A percentile compares a stretch with the other conserved stretches of the same genome.
These are phyloP conservation scores for Plagiodera versicolora DNA, from an alignment of 2,888 invertebrate genomes.

Conservation along the genomic window DNA sequence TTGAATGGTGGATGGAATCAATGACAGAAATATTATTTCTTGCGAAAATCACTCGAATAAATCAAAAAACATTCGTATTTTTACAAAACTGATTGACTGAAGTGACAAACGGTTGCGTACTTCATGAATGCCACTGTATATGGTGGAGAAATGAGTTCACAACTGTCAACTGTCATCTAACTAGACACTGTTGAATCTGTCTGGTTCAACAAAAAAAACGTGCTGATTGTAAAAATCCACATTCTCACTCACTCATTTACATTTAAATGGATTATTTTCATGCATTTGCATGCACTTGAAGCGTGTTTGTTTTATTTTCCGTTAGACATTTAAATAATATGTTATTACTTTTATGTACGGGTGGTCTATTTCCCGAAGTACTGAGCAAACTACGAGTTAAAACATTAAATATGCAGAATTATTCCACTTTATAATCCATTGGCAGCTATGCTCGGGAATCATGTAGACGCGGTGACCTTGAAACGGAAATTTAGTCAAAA, in stretches of 20 bases:
- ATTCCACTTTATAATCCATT: constrained; percentile 5
- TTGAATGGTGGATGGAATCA: too few species aligned
- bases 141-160: too few species aligned
- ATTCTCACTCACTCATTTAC: constrained; percentile 13
- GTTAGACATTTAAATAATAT: constrained; percentile 20
- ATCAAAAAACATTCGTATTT: too few species aligned
- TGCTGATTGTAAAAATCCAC: constrained; percentile 7
- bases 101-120: too few species aligned
- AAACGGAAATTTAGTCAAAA: background rate
- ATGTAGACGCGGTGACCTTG: too few species aligned
- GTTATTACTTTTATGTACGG: constrained; percentile 21
- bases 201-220: background rate
- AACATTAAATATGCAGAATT: constrained; percentile 6
- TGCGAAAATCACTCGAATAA: too few species aligned
- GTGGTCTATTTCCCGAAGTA: constrained; percentile 16
- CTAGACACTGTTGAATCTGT: background rate
- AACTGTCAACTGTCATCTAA: background rate
- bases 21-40: too few species aligned
- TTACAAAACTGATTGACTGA: too few species aligned
- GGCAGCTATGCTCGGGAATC: background rate
- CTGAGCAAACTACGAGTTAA: constrained; percentile 5
- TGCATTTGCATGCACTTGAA: constrained; percentile 4
- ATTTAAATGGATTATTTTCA: constrained; percentile 13
- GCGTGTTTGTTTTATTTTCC: background rate
- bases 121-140: too few species aligned